Evolutionary conservation across 2,797 vertebrate genomes (phyloP), one percentile per base, ranked within the genome.

Genomic region (Manis crassicaudata): DNA sequence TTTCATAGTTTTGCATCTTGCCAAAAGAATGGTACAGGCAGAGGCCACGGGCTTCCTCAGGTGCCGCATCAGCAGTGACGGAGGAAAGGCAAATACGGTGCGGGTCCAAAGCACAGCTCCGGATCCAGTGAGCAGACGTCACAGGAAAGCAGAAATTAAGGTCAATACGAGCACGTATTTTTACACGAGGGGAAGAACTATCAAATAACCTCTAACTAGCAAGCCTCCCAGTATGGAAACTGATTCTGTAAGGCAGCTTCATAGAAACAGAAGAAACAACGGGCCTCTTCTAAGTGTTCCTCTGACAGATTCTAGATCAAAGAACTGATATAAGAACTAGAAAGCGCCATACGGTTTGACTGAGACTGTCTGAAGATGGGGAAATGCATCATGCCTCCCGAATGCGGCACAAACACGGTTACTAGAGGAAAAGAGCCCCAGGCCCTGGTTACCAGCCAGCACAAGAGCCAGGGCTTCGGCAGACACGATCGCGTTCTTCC

Each of bases 401-500:
- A 60, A 35, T 6, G n/a, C 43, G n/a, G 56, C 1, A 58, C 7
- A 23, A 23, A 75, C 35, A 62, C 9, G 27, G 7, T 17, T 16
- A 72, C 35, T 20, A 0, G n/a, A 7, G 14, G 35, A 73, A 32
- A 43, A 23, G 3, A 63, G 37, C 7, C 43, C 12, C 6, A 1
- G 7, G 32, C 18, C 0, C 17, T 37, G 32, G 54, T 29, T 29
- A 14, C 25, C 86, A 27, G 52, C 32, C 18, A 2, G 52, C 23
- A 16, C 0, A 18, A 23, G 0, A 10, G 63, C 10, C 43, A 40
- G 29, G 0, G 17, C 67, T 56, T 43, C 32, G 6, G 4, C 0
- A n/a, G 73, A 23, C 27, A 11, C 20, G 10, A 5, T 2, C 52
- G n/a, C 5, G n/a, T n/a, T n/a, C 10, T 7, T 54, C 77, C 25